Evolutionary conservation across 2,888 invertebrate species (phyloP), one percentile per base, ranked within the genome.

Genomic region (Acanthococcus lagerstroemiae): DNA sequence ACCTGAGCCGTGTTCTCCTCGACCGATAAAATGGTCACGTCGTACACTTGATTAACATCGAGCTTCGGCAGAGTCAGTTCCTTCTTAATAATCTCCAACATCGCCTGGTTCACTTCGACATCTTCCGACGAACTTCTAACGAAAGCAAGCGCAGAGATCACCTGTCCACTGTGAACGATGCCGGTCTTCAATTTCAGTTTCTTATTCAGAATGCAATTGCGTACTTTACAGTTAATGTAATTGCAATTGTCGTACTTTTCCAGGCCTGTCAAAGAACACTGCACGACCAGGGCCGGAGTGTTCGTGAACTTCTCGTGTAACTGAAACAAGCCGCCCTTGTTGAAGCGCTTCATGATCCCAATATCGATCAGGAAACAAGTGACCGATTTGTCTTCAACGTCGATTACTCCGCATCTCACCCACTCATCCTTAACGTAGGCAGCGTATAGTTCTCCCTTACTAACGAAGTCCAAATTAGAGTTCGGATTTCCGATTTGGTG

Each of bases 271-370:
- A 63, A 22, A 6, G 52, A 24, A 24, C 63, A 27, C 17, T 30
- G 25, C 17, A 54, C 19, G 0, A 37, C 54, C 6, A 63, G 7
- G 15, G 37, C 30, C 5, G 63, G 54, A n/a, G 63, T 63, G 17
- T 63, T 63, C 25, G 63, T 54, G 24, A 63, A 63, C 37, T 63
- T 63, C 17, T 63, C 22, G n/a, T 63, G 22, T 17, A 63, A 17
- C 4, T 26, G 24, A 7, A 52, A 52, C 1, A 63, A 24, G 4
- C 22, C 15, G 1, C 17, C 9, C 24, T 54, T 22, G 1, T 17
- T 7, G 9, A 52, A 37, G 7, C 21, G 26, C 19, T 44, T 27
- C 3, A 21, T 24, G 19, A 54, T 54, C 4, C 63, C 63, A 1
- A 9, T 12, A 25, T 63, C 63, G n/a, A 63, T 44, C 22, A 52